Percentiles rank a stretch among this genome's conserved stretches.
Evolutionary conservation across 1,140 invertebrate species (phyloP).

Genomic region (Campodea augens): DNA sequence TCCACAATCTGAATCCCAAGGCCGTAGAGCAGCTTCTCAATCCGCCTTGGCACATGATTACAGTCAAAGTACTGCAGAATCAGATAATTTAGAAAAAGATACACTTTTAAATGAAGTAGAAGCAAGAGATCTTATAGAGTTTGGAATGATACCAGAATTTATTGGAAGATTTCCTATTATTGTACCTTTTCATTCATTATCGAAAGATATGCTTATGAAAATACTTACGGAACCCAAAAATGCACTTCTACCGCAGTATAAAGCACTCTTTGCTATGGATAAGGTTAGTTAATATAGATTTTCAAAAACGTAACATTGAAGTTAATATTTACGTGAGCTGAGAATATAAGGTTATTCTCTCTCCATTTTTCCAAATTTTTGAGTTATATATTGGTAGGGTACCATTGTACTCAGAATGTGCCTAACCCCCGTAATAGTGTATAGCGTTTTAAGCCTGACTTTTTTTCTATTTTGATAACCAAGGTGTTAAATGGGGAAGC

Average conservation of each 20-base stretch:
- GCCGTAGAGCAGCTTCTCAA: conserved; percentile 60
- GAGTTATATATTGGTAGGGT: too few species aligned
- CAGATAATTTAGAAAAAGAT: conserved; percentile 64
- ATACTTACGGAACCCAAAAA: conserved; percentile 95
- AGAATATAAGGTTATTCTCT: too few species aligned
- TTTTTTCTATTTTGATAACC: too few species aligned
- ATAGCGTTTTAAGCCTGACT: too few species aligned
- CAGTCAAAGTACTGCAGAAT: conserved; percentile 33
- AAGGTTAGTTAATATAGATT: too few species aligned
- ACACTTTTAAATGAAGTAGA: conserved; percentile 67
- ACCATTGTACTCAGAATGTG: too few species aligned
- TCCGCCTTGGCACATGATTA: conserved; percentile 44
- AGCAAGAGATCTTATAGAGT: conserved; percentile 92
- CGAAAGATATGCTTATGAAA: conserved; percentile 72
- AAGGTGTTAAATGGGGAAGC: too few species aligned
- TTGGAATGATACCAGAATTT: conserved; percentile 95
- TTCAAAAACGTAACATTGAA: too few species aligned
- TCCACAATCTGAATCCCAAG: conserved; percentile 41
- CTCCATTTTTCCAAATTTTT: too few species aligned
- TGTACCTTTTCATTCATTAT: conserved; percentile 91
- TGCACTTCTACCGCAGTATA: conserved; percentile 72
- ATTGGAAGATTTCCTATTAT: conserved; percentile 90
- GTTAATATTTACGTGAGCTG: too few species aligned
- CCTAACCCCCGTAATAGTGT: too few species aligned
- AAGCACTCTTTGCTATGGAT: conserved; percentile 57